Conservation (phyloP, 2,888 invertebrate genomes). For the Brenthis hecate region DNA sequence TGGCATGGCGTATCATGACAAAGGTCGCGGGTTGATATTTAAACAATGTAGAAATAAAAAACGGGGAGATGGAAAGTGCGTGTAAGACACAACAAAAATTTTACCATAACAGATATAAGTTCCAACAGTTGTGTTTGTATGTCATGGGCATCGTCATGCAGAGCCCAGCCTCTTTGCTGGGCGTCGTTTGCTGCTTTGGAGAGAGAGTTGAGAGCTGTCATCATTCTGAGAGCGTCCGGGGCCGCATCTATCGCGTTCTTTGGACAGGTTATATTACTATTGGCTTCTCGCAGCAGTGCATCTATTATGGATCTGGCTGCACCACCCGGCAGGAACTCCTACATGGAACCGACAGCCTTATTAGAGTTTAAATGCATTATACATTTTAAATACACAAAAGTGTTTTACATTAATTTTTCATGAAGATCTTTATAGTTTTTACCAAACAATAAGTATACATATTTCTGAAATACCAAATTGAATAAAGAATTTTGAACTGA, state of each 20-base stretch:
- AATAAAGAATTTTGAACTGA: too few relatives aligned
- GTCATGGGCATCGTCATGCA: conserved; percentile 95
- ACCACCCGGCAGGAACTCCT: conserved; percentile 75
- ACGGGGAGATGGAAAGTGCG: too few relatives aligned
- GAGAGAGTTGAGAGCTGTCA: conserved; percentile 91
- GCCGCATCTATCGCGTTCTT: conserved; percentile 89
- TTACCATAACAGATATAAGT: conserved; percentile 90
- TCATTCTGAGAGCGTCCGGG: conserved; percentile 91
- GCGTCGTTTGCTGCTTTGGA: conserved; percentile 96
- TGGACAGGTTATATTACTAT: conserved; percentile 74
- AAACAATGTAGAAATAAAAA: too few relatives aligned
- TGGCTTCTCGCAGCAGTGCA: conserved; percentile 72
- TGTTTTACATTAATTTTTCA: too few relatives aligned
- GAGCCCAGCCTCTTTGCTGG: conserved; percentile 97
- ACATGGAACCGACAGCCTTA: conserved; percentile 11
- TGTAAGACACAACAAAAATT: conserved; percentile 2
- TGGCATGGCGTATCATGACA: too few relatives aligned
- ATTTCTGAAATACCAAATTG: too few relatives aligned
- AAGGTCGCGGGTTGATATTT: too few relatives aligned
- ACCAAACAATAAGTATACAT: too few relatives aligned
- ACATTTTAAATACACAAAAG: neutral
- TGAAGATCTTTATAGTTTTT: too few relatives aligned
- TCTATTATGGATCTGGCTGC: conserved; percentile 76
- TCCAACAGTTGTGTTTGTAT: conserved; percentile 93
- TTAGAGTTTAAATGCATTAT: too few relatives aligned